Base-by-base conservation (phyloP, 2,888 invertebrate genomes). In the Formica aserva region DNA sequence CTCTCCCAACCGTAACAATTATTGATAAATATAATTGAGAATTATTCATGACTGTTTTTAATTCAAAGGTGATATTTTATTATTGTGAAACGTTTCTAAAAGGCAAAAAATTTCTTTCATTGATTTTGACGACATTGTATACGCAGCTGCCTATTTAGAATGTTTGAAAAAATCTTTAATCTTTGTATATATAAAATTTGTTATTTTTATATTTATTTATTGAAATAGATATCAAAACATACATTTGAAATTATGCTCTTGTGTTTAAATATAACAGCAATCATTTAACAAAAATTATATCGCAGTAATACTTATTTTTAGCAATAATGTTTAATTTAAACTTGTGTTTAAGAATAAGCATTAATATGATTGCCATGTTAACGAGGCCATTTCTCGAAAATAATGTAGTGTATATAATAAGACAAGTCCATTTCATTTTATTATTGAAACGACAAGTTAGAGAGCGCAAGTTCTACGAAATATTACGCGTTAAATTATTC, bases 401-500 rank as follows among this genome's bases (percentile, higher is more conserved):
- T 41, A 55, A 77, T 65, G 35, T 65, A 63, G 15, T 63, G 22
- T 26, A 26, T 35, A 26, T 3, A 18, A 32, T 29, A 52, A 38
- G 5, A 55, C 38, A 1, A 38, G 38, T 9, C 15, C 29, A 35
- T 5, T n/a, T 57, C 67, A 29, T 11, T 41, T 67, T n/a, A 48
- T n/a, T 77, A 65, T 1, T 52, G 48, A 76, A 76, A 65, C 35
- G 32, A 18, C 32, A 63, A 76, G 48, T 63, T n/a, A 29, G 22
- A 8, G 52, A 57, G 41, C 45, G 71, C 29, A 62, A 52, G 29
- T 67, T 62, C 48, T 55, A 41, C 48, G 32, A 84, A 82, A 71
- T 63, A 84, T 84, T 71, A 72, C 29, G 57, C 52, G 69, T 82
- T 84, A 67, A 87, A 88, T 84, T 87, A 87, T 87, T 87, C 82